Base-by-base conservation (phyloP, 2,888 invertebrate genomes). In the Hypena proboscidalis region DNA sequence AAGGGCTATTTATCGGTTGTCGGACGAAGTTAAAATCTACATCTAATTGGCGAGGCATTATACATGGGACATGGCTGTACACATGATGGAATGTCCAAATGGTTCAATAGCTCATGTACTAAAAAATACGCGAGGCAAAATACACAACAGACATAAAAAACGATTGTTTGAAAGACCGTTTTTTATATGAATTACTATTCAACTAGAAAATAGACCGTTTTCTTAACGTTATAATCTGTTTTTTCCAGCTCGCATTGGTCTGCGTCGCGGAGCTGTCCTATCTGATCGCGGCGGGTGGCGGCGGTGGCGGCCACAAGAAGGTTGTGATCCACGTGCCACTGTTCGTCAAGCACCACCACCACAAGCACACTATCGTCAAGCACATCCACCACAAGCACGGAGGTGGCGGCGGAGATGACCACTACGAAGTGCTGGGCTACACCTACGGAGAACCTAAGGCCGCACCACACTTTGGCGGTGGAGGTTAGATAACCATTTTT, bases 291-390 rank as follows among this genome's bases (percentile, higher is more conserved):
- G 88, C 87, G 0, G 91, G 85, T 1, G 92, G 92, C 10, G 87
- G 90, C 48, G 92, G 92, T 43, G 92, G 93, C 32, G 81, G 84
- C 20, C 93, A 94, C 79, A 94, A 94, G 68, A 95, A 94, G 69
- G 94, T 95, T 56, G 92, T 95, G 67, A 95, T 96, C 76, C 95
- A 96, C 83, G 95, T 96, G 33, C 96, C 96, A 1, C 92, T 94
- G 77, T 94, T 94, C 79, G 92, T 96, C 57, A 95, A 96, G 72
- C 94, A 94, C 53, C 93, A 95, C 67, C 95, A 95, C 65, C 95
- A 95, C 69, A 95, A 95, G 37, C 95, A 95, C 73, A 96, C 95
- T 26, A 93, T 95, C 26, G 94, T 94, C 58, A 95, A 95, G 68
- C 94, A 95, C 73, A 86, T 95, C 14, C 94, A 94, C 65, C 94